These are phyloP conservation scores for Sardina pilchardus DNA, from an alignment of 2,113 vertebrate species.

Conservation along the genomic window DNA sequence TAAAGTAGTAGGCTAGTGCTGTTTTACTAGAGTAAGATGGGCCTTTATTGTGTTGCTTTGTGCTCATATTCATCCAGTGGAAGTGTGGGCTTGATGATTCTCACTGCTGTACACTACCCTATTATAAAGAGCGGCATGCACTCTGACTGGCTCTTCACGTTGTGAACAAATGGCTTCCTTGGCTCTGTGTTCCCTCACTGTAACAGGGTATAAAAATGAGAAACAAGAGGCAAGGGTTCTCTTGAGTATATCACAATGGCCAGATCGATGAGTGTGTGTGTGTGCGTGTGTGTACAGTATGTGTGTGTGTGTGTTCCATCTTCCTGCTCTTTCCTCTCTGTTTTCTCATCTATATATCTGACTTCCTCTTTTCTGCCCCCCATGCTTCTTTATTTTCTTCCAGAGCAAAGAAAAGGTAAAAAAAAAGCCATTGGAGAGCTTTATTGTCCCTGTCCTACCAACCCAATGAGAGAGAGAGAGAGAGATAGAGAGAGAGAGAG, in stretches of 20 bases:
- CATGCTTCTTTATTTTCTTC: background rate
- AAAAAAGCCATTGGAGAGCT: background rate
- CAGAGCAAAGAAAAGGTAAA: background rate
- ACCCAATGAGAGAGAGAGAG: background rate
- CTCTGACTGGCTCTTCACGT: background rate
- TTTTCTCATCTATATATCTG: background rate
- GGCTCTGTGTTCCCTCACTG: conserved; percentile 49
- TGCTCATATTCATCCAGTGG: background rate
- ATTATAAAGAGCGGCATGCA: background rate
- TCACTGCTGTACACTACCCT: background rate
- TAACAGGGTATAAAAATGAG: background rate
- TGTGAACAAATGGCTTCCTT: conserved; percentile 35
- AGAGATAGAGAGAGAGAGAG: background rate
- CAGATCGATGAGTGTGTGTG: background rate
- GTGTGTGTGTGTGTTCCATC: background rate
- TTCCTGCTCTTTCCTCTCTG: background rate
- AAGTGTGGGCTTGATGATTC: background rate
- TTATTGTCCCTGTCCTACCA: background rate
- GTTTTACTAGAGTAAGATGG: background rate
- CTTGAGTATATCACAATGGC: background rate
- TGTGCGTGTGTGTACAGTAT: background rate
- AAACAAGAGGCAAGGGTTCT: background rate
- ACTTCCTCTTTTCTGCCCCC: background rate
- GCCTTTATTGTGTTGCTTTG: background rate
- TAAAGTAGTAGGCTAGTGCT: background rate